Evolutionary conservation across 53 echinoderm and acorn worm species (phyloP).

Genomic region (Mesocentrotus franciscanus): DNA sequence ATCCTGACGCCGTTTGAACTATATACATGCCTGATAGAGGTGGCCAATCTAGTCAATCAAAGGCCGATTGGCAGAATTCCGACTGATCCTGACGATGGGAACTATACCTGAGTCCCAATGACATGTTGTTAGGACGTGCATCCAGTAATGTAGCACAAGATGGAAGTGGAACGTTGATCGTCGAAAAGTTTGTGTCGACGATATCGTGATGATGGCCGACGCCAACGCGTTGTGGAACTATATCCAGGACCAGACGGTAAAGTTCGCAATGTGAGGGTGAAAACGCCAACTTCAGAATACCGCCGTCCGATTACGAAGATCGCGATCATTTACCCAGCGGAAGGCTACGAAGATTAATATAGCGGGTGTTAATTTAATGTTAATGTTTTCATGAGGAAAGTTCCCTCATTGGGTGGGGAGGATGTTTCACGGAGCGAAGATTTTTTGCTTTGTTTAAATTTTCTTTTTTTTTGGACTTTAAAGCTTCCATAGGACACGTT

Average conservation of each 20-base stretch:
- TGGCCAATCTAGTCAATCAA: constrained; percentile 67
- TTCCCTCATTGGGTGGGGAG: no score
- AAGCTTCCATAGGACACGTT: no score
- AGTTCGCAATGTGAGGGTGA: constrained; percentile 70
- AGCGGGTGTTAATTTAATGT: no score
- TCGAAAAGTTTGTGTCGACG: constrained; percentile 57
- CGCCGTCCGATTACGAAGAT: constrained; percentile 67
- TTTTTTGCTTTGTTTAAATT: no score
- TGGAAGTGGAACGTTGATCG: constrained; percentile 62
- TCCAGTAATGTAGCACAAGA: constrained; percentile 66
- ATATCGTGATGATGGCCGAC: constrained; percentile 64
- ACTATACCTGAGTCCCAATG: constrained; percentile 68
- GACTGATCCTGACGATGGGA: constrained; percentile 62
- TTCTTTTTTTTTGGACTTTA: no score
- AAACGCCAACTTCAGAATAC: constrained; percentile 48
- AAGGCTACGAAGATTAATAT: no score
- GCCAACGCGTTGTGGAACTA: constrained; percentile 67
- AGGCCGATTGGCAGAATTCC: constrained; percentile 50
- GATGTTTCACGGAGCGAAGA: no score
- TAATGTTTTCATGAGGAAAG: no score
- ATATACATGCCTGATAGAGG: constrained; percentile 53
- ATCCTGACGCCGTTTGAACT: not conserved
- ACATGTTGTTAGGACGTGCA: constrained; percentile 72
- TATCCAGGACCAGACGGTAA: constrained; percentile 66
- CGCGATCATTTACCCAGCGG: no score